These are phyloP conservation scores for Taeniopygia guttata DNA, from an alignment of 2,797 vertebrate genomes.

Conservation along the genomic window DNA sequence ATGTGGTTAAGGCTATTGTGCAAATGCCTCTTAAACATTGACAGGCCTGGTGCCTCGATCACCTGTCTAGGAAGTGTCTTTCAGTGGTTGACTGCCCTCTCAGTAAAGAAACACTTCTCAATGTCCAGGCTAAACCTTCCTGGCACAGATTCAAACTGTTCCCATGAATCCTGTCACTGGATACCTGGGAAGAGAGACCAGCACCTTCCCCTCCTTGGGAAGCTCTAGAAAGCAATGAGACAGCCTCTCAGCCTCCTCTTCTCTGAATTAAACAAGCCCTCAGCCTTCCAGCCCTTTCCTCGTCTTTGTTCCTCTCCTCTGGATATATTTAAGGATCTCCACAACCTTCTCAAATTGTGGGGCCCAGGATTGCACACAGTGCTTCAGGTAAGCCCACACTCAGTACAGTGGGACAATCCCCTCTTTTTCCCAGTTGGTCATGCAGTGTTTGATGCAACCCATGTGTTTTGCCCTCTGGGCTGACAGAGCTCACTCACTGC, in stretches of 20 bases:
- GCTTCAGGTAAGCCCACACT: not conserved
- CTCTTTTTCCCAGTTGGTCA: not conserved
- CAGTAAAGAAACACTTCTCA: not conserved
- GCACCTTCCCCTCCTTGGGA: not conserved
- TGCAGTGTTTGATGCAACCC: not conserved
- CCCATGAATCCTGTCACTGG: not conserved
- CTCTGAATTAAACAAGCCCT: not conserved
- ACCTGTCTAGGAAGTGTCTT: not conserved
- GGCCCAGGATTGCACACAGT: not conserved
- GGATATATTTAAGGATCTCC: not conserved
- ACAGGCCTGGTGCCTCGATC: fast-evolving
- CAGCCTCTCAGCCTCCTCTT: not conserved
- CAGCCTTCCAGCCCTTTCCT: not conserved
- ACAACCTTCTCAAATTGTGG: not conserved
- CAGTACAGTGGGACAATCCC: fast-evolving
- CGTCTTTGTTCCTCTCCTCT: not conserved
- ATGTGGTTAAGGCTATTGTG: not conserved
- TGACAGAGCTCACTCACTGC: not conserved
- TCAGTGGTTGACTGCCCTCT: not conserved
- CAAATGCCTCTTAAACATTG: not conserved
- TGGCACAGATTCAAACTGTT: not conserved
- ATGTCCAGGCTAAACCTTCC: not conserved
- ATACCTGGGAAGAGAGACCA: not conserved
- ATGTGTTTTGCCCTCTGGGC: not conserved
- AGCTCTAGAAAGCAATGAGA: not conserved